Evolutionary conservation across 1,140 invertebrate genomes (phyloP).

Genomic region (Papilio glaucus): DNA sequence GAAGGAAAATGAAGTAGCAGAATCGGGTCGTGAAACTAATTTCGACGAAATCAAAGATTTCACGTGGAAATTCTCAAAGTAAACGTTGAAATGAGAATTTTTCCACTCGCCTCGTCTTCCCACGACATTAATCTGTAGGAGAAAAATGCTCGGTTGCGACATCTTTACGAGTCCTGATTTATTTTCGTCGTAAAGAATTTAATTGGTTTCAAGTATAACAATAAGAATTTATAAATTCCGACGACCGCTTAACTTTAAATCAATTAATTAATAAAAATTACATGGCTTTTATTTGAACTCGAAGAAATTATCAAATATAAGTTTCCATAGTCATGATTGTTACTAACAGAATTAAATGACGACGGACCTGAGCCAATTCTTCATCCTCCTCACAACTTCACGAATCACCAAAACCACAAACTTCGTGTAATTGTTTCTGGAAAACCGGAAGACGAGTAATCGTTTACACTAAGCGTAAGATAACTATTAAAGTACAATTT

Average conservation of each 20-base stretch:
- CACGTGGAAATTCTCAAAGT: conserved; percentile 37
- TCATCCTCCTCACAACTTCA: no score
- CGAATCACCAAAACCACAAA: not conserved
- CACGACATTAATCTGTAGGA: conserved; percentile 30
- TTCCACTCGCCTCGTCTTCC: conserved; percentile 21
- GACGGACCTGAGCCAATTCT: no score
- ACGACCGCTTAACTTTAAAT: not conserved
- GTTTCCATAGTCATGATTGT: no score
- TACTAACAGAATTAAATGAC: no score
- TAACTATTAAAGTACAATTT: conserved; percentile 8
- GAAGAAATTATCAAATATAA: no score
- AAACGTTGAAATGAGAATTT: conserved; percentile 40
- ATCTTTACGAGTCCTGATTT: conserved; percentile 32
- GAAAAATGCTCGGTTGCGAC: not conserved
- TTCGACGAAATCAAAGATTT: conserved; percentile 41
- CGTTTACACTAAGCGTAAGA: not conserved
- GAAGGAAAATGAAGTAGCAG: conserved; percentile 26
- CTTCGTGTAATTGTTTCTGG: not conserved
- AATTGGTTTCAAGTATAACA: conserved; percentile 27
- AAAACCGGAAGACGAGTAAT: not conserved
- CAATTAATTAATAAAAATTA: not conserved
- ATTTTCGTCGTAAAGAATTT: conserved; percentile 27
- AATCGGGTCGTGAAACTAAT: conserved; percentile 36
- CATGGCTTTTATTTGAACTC: not conserved
- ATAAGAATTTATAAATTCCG: not conserved